Evolutionary conservation across 2,113 vertebrate genomes (phyloP).

Genomic region (Amblyornis subalaris): DNA sequence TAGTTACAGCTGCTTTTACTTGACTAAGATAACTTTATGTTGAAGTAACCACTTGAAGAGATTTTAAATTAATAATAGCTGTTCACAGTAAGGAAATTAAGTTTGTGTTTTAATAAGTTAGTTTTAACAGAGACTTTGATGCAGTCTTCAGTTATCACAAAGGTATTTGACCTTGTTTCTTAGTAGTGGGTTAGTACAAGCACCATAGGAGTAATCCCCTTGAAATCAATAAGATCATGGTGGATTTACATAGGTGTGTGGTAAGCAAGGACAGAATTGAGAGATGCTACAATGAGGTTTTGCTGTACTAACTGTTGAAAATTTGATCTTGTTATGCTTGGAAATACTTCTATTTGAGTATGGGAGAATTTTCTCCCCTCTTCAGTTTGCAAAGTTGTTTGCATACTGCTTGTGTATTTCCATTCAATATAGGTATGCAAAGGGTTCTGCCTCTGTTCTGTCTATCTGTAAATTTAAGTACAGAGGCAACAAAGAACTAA

Average conservation of each 20-base stretch:
- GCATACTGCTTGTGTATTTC: not conserved
- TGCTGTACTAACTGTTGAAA: not conserved
- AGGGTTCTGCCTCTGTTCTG: not conserved
- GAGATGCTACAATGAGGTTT: not conserved
- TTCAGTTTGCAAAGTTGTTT: not conserved
- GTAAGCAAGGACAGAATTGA: not conserved
- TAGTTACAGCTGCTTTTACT: not conserved
- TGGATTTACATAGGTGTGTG: not conserved
- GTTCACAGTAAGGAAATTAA: not conserved
- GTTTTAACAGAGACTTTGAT: not conserved
- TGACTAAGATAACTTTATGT: not conserved
- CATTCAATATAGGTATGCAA: not conserved
- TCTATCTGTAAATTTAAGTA: not conserved
- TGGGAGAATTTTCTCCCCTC: not conserved
- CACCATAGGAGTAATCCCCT: not conserved
- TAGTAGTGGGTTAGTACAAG: not conserved
- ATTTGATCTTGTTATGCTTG: not conserved
- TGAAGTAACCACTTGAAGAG: not conserved
- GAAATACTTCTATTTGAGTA: not conserved
- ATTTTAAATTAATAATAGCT: not conserved
- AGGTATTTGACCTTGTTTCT: not conserved
- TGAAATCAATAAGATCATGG: not conserved
- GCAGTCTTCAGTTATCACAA: not conserved
- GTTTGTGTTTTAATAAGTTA: not conserved
- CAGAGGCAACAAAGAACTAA: not conserved